Conservation (phyloP, 2,797 vertebrate genomes). For the Cygnus olor region DNA sequence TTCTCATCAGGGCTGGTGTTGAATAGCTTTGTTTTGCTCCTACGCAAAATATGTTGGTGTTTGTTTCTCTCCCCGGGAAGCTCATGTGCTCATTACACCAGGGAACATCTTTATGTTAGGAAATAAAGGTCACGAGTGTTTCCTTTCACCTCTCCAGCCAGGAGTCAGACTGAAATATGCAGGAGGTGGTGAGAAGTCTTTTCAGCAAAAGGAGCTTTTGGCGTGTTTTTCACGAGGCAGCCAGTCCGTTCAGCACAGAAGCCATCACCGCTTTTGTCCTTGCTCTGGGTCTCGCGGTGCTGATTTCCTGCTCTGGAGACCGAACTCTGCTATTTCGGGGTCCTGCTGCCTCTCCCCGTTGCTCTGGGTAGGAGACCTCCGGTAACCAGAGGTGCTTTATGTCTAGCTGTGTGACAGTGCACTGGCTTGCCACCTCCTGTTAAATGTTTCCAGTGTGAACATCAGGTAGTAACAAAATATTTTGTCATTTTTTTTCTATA, state of each 20-base stretch:
- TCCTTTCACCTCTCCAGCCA: constrained; percentile 5
- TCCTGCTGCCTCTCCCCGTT: not conserved
- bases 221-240: not conserved
- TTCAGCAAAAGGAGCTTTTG: not conserved
- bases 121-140: constrained; percentile 25
- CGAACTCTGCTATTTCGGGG: not conserved
- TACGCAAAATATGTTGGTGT: not conserved
- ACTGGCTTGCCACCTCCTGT: not conserved
- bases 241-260: not conserved
- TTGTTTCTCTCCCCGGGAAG: not conserved
- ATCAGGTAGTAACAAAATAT: not conserved
- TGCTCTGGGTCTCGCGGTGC: not conserved
- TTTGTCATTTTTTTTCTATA: not conserved
- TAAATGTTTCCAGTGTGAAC: not conserved
- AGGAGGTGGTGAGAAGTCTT: not conserved
- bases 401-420: not conserved
- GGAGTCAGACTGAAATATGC: not conserved
- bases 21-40: not conserved
- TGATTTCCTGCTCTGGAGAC: not conserved
- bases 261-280: not conserved
- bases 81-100: not conserved
- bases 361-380: not conserved
- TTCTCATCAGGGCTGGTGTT: not conserved
- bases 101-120: not conserved
- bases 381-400: fast-evolving